Evolutionary conservation across 2,888 invertebrate genomes (phyloP), one percentile per base, ranked within the genome.

Genomic region (Strigamia maritima): DNA sequence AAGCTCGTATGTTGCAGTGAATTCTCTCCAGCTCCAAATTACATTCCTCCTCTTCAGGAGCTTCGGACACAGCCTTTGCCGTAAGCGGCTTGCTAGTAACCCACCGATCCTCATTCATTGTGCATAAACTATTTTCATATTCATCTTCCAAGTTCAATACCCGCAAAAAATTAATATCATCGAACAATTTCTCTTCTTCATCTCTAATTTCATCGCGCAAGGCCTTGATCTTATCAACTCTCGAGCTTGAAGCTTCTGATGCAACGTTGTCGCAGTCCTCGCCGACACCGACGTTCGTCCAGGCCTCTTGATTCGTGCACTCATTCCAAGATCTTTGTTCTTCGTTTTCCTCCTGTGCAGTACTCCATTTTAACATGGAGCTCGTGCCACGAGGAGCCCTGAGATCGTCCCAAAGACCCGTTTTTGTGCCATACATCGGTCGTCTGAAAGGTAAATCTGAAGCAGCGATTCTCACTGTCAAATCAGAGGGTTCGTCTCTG

Each of bases 171-270:
- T 80, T 77, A 54, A 81, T 81, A 65, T 81, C 81, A 16, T 79
- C 80, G 31, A 79, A 79, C 65, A 79, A 74, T 35, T 81, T 78
- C 74, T 80, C 79, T 44, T 80, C 80, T 24, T 81, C 81, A 8
- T 78, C 76, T 38, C 79, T 80, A 14, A 80, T 80, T 74, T 79
- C 80, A 10, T 80, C 81, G 1, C 79, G 74, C 31, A 79, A 26
- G 2, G 79, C 70, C 22, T 79, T 79, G 14, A 79, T 75, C 31
- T 75, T 40, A n/a, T 75, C 76, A 4, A 75, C 22, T 38, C 22
- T 35, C 14, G 28, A 22, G 8, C 75, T 28, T 10, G 28, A 22
- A 12, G 28, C 44, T 12, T 40, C 24, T 12, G 26, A 24, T 4
- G 7, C 40, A n/a, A 40, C 40, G 26, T 35, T 10, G 10, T 44